Base-by-base conservation (phyloP, 30 jellyfish, hydroid and myxozoan genomes). In the Haliclystus octoradiatus region DNA sequence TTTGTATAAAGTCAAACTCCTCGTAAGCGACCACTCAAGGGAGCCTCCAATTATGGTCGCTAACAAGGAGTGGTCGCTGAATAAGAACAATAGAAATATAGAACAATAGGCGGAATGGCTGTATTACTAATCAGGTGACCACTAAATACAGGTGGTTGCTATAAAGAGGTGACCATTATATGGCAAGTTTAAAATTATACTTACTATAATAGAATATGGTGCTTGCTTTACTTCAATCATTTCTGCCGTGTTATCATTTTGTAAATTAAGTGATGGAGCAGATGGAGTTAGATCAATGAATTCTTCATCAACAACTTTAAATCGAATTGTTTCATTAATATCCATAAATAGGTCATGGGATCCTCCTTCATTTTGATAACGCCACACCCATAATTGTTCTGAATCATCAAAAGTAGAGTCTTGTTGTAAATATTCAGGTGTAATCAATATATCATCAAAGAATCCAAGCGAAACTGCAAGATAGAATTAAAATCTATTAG, bases 331-430 rank as follows among this genome's bases (percentile, higher is more conserved):
- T 52, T 91, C 99, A 40, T 83, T 83, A 13, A 79, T 80, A 64
- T 91, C 99, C 95, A 91, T 91, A 66, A 71, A 91, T 23, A 91
- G 81, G 63, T 91, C 99, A 82, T 91, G 99, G 49, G 92, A 53
- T 28, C 95, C 99, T 14, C 83, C 99, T 19, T 91, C 99, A 28
- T 94, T 91, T 61, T 83, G 88, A 67, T 91, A 91, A 34, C 83
- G 78, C 99, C 99, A 91, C 9, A 91, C 92, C 99, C 99, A 91
- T 28, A 91, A 76, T 51, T 91, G 94, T 51, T 91, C 99, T 31
- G 87, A 93, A 14, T 83, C 95, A 49, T 76, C 86, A 61, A 89
- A 89, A 66, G 75, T 81, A 1, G 98, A 89, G 31, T 89, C 77
- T 70, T 89, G 98, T 52, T 84, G 98, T 76, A 89, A 63, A 74